Percentiles rank a stretch among this genome's conserved stretches.
phyloP scores from a whole-genome alignment of 2,888 invertebrate species.

The Adineta ricciae region DNA sequence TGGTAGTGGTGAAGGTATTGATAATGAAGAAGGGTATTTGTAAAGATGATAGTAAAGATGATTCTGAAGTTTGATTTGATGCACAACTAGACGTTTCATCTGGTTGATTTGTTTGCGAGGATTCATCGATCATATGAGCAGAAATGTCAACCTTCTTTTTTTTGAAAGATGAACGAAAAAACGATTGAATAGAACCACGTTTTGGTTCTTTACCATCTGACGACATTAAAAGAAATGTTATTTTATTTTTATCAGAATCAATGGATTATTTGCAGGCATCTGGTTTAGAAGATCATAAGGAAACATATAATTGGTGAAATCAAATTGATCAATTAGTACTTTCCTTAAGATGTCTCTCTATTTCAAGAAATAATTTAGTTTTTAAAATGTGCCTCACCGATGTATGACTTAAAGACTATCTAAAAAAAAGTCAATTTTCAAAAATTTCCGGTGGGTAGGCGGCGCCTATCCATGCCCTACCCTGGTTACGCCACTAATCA shows the following conservation, averaged over 20 bases:
- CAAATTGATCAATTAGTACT: no score
- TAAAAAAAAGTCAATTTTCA: no score
- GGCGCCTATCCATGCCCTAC: no score
- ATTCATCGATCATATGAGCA: background rate
- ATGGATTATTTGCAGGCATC: background rate
- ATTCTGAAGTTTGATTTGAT: background rate
- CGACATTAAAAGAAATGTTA: background rate
- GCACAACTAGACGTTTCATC: background rate
- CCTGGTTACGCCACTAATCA: no score
- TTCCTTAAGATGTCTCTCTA: no score
- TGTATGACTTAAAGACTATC: no score
- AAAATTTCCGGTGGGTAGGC: no score
- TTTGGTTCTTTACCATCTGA: background rate
- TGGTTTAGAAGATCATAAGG: no score
- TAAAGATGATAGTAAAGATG: background rate
- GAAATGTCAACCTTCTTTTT: background rate
- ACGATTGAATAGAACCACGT: background rate
- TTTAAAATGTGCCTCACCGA: no score
- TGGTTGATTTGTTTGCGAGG: background rate
- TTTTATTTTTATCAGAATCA: background rate
- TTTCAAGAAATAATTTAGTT: no score
- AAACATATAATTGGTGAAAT: no score
- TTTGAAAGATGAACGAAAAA: background rate
- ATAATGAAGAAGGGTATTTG: background rate
- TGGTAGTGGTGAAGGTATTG: background rate